Evolutionary conservation across 2,797 vertebrate species (phyloP).

Genomic region (Phylloscopus collybita): DNA sequence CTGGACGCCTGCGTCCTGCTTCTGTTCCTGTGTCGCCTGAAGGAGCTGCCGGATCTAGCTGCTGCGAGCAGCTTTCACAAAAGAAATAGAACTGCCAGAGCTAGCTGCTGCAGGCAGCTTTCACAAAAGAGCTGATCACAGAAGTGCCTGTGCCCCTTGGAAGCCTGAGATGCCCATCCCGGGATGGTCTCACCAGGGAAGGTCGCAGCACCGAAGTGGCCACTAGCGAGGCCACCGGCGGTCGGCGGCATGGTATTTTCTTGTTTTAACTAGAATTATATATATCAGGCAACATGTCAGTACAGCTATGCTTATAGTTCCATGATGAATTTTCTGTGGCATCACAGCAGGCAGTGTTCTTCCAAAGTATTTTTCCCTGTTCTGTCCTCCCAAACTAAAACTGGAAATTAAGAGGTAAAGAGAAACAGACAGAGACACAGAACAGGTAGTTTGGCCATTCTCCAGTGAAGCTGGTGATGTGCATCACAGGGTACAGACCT

Average conservation of each 20-base stretch:
- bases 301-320: background rate
- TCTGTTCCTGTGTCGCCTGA: too few species aligned
- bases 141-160: too few species aligned
- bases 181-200: too few species aligned
- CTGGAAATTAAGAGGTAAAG: background rate
- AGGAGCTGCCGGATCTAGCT: too few species aligned
- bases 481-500: background rate
- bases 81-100: too few species aligned
- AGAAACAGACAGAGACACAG: background rate
- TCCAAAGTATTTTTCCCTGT: background rate
- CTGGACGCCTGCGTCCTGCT: too few species aligned
- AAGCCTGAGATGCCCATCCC: too few species aligned
- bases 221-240: too few species aligned
- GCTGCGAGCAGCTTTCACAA: too few species aligned
- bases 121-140: too few species aligned
- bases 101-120: too few species aligned
- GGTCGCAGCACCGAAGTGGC: too few species aligned
- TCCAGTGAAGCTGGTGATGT: background rate
- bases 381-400: background rate
- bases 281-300: background rate
- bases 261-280: background rate
- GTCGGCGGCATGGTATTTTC: background rate
- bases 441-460: background rate
- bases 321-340: background rate
- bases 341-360: background rate